These are phyloP conservation scores for Nomada flava DNA, from an alignment of 2,888 invertebrate species.

Conservation along the genomic window DNA sequence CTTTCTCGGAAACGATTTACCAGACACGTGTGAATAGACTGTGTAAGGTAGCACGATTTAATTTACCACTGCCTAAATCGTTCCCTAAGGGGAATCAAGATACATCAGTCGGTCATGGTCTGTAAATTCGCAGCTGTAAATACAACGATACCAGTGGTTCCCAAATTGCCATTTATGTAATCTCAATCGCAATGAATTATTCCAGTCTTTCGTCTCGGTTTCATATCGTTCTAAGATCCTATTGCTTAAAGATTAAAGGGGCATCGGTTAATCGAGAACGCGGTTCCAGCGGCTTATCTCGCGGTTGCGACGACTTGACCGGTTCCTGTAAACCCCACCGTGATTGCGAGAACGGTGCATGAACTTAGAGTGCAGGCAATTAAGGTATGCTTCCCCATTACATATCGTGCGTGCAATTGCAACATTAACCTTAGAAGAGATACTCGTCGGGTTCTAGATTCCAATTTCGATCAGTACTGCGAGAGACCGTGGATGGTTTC, in stretches of 20 bases:
- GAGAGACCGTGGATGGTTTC: background rate
- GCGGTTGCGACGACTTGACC: background rate
- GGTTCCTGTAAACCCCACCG: too few species aligned
- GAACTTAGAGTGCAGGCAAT: conserved; percentile 31
- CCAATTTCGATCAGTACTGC: conserved; percentile 22
- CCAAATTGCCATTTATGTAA: conserved; percentile 3
- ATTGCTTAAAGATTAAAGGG: conserved; percentile 3
- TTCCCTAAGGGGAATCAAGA: conserved; percentile 32
- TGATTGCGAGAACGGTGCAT: background rate
- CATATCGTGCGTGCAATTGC: conserved; percentile 32
- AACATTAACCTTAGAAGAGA: conserved; percentile 34
- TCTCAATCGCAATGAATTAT: background rate
- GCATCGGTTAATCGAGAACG: background rate
- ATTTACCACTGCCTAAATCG: conserved; percentile 34
- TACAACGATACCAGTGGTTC: conserved; percentile 25
- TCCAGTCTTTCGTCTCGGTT: background rate
- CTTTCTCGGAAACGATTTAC: conserved; percentile 5
- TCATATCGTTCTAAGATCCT: background rate
- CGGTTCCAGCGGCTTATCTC: conserved; percentile 9
- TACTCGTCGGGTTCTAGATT: conserved; percentile 4
- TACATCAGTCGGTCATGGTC: conserved; percentile 25
- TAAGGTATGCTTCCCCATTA: conserved; percentile 28
- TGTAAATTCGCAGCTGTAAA: conserved; percentile 48
- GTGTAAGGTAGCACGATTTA: conserved; percentile 19
- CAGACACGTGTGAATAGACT: conserved; percentile 21